A percentile compares a stretch with the other conserved stretches of the same genome.
Conservation (phyloP, 2,797 vertebrate species). For the Lithobates sylvaticus region DNA sequence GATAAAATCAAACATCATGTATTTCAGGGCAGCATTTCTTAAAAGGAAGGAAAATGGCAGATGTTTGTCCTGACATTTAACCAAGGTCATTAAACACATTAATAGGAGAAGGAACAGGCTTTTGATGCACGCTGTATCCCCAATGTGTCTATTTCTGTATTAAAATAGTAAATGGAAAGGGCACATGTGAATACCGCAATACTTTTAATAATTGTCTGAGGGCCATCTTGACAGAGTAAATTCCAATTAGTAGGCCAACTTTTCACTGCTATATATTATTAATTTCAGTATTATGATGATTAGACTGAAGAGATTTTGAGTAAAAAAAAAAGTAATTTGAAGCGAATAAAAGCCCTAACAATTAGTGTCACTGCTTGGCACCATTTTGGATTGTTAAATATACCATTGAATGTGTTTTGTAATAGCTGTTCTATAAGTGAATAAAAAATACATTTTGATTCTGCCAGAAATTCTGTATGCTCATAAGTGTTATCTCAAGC, state of each 20-base stretch:
- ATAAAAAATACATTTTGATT: too few species aligned
- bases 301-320: not conserved
- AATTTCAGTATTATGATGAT: not conserved
- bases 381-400: too few species aligned
- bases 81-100: slow-evolving; percentile 67
- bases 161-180: slow-evolving; percentile 64
- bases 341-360: too few species aligned
- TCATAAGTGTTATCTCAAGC: too few species aligned
- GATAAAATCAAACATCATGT: slow-evolving; percentile 47
- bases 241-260: slow-evolving; percentile 60
- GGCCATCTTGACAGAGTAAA: slow-evolving; percentile 52
- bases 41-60: slow-evolving; percentile 55
- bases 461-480: too few species aligned
- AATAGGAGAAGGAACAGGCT: slow-evolving; percentile 62
- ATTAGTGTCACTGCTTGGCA: too few species aligned
- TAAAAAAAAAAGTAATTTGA: not conserved
- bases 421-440: too few species aligned
- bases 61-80: slow-evolving; percentile 65
- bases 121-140: slow-evolving; percentile 59
- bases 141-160: slow-evolving; percentile 66
- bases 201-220: slow-evolving; percentile 59
- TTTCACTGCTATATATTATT: slow-evolving; percentile 18
- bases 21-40: slow-evolving; percentile 38
- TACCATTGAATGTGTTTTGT: too few species aligned
- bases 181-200: slow-evolving; percentile 39